Percentiles rank a stretch among this genome's conserved stretches.
phyloP scores from a whole-genome alignment of 2,113 vertebrate genomes.

The Xiphias gladius region DNA sequence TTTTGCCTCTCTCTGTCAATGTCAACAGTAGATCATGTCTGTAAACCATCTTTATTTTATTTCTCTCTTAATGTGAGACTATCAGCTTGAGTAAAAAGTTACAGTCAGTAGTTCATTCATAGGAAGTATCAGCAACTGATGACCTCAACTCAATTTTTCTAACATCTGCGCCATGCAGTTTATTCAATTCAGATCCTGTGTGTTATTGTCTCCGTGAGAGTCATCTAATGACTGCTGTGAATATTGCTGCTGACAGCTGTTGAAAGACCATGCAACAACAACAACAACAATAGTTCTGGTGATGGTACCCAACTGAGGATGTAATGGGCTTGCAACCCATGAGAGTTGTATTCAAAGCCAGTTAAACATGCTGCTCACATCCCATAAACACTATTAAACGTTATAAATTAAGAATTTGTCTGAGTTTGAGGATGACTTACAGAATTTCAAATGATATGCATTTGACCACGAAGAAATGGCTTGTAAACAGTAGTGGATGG shows the following conservation, averaged over 20 bases:
- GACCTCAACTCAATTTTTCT: conserved; percentile 24
- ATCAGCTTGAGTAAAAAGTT: conserved; percentile 29
- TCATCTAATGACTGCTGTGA: conserved; percentile 57
- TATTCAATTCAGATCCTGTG: conserved; percentile 27
- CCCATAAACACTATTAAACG: neutral
- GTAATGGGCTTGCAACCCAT: conserved; percentile 37
- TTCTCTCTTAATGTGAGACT: conserved; percentile 9
- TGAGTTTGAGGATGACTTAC: neutral
- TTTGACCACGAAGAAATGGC: neutral
- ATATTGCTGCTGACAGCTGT: conserved; percentile 64
- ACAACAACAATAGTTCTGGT: conserved; percentile 60
- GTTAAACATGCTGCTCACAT: conserved; percentile 9
- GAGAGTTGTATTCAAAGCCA: conserved; percentile 13
- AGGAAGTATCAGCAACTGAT: conserved; percentile 29
- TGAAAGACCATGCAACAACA: conserved; percentile 52
- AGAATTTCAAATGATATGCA: neutral
- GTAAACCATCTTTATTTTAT: neutral
- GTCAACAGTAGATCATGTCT: conserved; percentile 9
- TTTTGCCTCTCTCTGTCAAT: conserved; percentile 15
- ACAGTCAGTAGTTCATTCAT: conserved; percentile 28
- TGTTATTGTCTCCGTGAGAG: conserved; percentile 61
- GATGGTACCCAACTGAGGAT: conserved; percentile 40
- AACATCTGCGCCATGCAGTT: conserved; percentile 22
- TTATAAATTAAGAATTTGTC: neutral
- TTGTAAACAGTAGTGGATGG: neutral